A percentile compares a stretch with the other conserved stretches of the same genome.
Evolutionary conservation across 2,888 invertebrate genomes (phyloP).

Genomic region (Drosophila rellima): DNA sequence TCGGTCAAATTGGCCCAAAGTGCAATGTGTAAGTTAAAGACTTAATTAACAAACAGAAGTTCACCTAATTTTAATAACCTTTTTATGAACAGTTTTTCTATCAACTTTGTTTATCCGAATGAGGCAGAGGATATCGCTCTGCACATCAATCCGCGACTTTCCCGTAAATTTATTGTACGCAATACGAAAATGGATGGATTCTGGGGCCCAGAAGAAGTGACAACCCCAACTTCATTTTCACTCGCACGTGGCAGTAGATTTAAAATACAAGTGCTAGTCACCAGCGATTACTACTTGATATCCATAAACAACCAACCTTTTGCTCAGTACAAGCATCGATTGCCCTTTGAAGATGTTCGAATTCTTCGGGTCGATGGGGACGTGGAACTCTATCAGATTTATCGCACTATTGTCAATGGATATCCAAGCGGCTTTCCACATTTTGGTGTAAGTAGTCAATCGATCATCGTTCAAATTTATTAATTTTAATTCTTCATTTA

Average conservation of each 20-base stretch:
- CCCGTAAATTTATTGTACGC: slow-evolving; percentile 91
- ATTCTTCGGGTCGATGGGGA: slow-evolving; percentile 88
- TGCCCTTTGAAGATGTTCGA: slow-evolving; percentile 87
- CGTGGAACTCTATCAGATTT: slow-evolving; percentile 87
- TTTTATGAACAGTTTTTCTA: slow-evolving; percentile 77
- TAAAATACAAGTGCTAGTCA: slow-evolving; percentile 88
- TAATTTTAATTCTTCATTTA: neutral
- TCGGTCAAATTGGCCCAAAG: slow-evolving; percentile 71
- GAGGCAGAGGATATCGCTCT: slow-evolving; percentile 88
- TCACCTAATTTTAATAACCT: neutral
- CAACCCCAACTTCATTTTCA: slow-evolving; percentile 86
- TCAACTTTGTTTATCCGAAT: slow-evolving; percentile 82
- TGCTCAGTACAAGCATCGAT: slow-evolving; percentile 89
- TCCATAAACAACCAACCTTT: slow-evolving; percentile 91
- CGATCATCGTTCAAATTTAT: slow-evolving; percentile 5
- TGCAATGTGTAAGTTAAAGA: slow-evolving; percentile 80
- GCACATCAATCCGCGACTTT: slow-evolving; percentile 93
- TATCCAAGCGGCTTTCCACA: slow-evolving; percentile 81
- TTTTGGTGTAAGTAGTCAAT: slow-evolving; percentile 58
- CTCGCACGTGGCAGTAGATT: slow-evolving; percentile 83
- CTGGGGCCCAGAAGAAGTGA: slow-evolving; percentile 92
- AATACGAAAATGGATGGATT: slow-evolving; percentile 89
- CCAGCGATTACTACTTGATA: slow-evolving; percentile 88
- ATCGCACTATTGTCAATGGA: slow-evolving; percentile 78
- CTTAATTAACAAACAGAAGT: neutral